Conservation (phyloP, 2,888 invertebrate species). For the Hydraecia micacea region DNA sequence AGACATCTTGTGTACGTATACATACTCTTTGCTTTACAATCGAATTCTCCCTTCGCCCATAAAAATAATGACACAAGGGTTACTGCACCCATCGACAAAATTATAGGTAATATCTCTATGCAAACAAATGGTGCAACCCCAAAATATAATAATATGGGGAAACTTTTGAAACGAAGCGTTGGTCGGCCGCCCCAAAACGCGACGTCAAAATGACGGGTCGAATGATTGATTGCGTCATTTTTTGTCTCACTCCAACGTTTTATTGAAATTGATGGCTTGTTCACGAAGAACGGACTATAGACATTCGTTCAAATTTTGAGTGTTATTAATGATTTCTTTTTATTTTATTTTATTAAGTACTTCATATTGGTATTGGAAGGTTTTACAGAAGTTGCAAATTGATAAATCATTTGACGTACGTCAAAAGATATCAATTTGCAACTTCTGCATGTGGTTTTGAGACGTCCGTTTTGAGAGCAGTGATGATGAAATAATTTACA, state of each 20-base stretch:
- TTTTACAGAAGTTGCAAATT: neutral
- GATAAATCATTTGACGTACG: no score
- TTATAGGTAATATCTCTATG: slow-evolving; percentile 40
- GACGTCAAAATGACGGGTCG: slow-evolving; percentile 67
- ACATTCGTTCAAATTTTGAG: slow-evolving; percentile 68
- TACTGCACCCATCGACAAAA: slow-evolving; percentile 41
- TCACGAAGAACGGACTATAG: slow-evolving; percentile 60
- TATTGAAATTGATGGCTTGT: slow-evolving; percentile 75
- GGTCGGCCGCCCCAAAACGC: slow-evolving; percentile 62
- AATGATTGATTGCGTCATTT: slow-evolving; percentile 72
- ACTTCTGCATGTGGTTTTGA: no score
- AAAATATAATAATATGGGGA: slow-evolving; percentile 53
- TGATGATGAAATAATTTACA: no score
- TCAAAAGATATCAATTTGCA: no score
- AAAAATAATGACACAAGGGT: slow-evolving; percentile 24
- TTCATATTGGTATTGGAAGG: slow-evolving; percentile 5
- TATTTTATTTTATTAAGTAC: slow-evolving; percentile 42
- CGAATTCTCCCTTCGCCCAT: neutral
- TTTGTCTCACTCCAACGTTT: slow-evolving; percentile 70
- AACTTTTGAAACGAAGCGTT: slow-evolving; percentile 42
- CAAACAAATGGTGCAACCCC: slow-evolving; percentile 56
- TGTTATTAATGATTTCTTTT: slow-evolving; percentile 67
- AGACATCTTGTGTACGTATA: neutral
- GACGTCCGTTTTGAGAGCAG: no score
- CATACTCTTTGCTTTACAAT: slow-evolving; percentile 2